These are phyloP conservation scores for Bemisia tabaci DNA, from an alignment of 1,140 invertebrate genomes.

Conservation along the genomic window DNA sequence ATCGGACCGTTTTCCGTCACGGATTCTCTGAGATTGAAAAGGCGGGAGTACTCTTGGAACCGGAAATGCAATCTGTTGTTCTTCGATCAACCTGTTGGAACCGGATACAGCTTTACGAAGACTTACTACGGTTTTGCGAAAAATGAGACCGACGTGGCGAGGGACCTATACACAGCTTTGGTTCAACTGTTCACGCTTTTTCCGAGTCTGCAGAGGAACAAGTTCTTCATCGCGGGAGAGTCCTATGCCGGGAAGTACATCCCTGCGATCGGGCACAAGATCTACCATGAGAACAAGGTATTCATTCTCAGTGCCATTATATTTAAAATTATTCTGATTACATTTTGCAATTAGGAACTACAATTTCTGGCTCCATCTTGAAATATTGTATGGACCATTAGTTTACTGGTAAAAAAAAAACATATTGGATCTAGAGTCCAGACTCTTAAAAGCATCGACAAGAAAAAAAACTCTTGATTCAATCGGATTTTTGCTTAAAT, in stretches of 20 bases:
- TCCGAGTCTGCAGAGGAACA: slow-evolving; percentile 43
- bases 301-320: too few species aligned
- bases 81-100: slow-evolving; percentile 77
- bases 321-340: too few species aligned
- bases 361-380: too few species aligned
- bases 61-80: slow-evolving; percentile 59
- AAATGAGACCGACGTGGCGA: slow-evolving; percentile 41
- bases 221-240: slow-evolving; percentile 63
- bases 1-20: slow-evolving; percentile 37
- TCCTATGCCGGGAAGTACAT: too few species aligned
- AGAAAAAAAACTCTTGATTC: too few species aligned
- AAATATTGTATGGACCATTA: too few species aligned
- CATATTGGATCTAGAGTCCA: too few species aligned
- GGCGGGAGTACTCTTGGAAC: slow-evolving; percentile 53
- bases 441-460: too few species aligned
- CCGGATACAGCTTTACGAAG: slow-evolving; percentile 42
- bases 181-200: slow-evolving; percentile 57
- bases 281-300: slow-evolving; percentile 52
- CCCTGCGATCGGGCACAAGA: slow-evolving; percentile 59
- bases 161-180: slow-evolving; percentile 25
- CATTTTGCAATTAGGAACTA: too few species aligned
- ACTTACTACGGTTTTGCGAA: slow-evolving; percentile 46
- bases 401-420: too few species aligned
- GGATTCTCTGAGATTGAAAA: not conserved
- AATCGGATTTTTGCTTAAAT: too few species aligned